Percentiles rank a stretch among this genome's conserved stretches.
phyloP scores from a whole-genome alignment of 2,888 invertebrate genomes.

The Bombylius discolor region DNA sequence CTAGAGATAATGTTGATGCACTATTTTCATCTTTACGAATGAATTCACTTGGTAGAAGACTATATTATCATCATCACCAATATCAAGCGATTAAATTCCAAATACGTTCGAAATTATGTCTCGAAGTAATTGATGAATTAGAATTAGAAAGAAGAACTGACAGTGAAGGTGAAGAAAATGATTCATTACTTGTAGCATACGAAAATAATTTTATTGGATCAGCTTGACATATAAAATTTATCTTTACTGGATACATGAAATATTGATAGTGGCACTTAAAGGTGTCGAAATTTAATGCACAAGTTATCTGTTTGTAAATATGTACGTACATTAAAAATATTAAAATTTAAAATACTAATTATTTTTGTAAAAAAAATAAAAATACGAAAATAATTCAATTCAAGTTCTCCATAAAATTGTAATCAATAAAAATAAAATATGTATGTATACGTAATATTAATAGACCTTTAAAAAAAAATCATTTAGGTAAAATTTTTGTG shows the following conservation, averaged over 20 bases:
- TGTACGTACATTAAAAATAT: neutral
- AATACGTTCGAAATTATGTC: constrained; percentile 30
- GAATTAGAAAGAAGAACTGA: constrained; percentile 33
- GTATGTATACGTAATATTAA: too few species aligned
- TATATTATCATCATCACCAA: constrained; percentile 28
- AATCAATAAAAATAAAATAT: too few species aligned
- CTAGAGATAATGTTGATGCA: constrained; percentile 1
- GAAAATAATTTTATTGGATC: constrained; percentile 35
- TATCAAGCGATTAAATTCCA: constrained; percentile 27
- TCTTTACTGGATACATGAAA: constrained; percentile 30
- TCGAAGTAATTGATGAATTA: constrained; percentile 34
- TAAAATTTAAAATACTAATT: too few species aligned
- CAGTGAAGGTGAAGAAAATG: constrained; percentile 36
- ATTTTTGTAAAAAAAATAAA: too few species aligned
- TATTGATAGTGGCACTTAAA: constrained; percentile 31
- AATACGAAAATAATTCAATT: too few species aligned
- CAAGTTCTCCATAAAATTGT: too few species aligned
- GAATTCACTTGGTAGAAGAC: constrained; percentile 23
- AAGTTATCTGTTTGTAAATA: constrained; percentile 19
- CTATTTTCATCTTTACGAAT: constrained; percentile 9
- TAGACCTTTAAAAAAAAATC: too few species aligned
- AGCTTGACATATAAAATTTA: constrained; percentile 36
- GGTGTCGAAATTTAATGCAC: constrained; percentile 33
- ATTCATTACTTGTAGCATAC: constrained; percentile 35
- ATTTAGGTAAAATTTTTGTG: too few species aligned